Evolutionary conservation across 2,888 invertebrate species (phyloP).

Genomic region (Microctonus brassicae): DNA sequence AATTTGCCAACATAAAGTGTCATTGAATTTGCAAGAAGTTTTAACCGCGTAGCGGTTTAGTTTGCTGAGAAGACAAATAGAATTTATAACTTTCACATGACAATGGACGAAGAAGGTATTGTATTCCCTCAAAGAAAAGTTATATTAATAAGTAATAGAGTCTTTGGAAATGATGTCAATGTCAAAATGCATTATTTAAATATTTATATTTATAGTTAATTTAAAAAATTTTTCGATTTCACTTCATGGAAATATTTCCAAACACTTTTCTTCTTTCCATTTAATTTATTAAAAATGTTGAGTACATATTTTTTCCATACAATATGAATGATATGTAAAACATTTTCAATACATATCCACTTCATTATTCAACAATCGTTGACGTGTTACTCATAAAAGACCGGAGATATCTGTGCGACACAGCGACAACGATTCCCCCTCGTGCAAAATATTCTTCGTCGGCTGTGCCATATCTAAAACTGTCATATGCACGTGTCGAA

Average conservation of each 20-base stretch:
- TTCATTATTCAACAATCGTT: neutral
- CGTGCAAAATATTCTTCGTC: neutral
- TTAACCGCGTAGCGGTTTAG: neutral
- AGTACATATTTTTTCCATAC: neutral
- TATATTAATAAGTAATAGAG: neutral
- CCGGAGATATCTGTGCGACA: neutral
- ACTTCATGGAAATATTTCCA: no score
- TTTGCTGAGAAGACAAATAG: neutral
- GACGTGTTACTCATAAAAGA: neutral
- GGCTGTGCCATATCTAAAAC: neutral
- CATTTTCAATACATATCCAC: neutral
- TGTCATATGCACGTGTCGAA: neutral
- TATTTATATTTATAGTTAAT: neutral
- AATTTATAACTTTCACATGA: neutral
- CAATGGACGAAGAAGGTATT: constrained; percentile 26
- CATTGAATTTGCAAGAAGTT: constrained; percentile 21
- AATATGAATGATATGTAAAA: neutral
- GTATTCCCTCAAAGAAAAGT: neutral
- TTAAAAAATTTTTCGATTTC: no score
- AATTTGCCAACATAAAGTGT: constrained; percentile 20
- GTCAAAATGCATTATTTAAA: neutral
- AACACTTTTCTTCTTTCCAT: neutral
- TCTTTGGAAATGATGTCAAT: neutral
- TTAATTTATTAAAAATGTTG: neutral
- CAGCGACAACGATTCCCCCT: neutral